Base-by-base conservation (phyloP, 2,888 invertebrate species). In the Nomada ferruginata region DNA sequence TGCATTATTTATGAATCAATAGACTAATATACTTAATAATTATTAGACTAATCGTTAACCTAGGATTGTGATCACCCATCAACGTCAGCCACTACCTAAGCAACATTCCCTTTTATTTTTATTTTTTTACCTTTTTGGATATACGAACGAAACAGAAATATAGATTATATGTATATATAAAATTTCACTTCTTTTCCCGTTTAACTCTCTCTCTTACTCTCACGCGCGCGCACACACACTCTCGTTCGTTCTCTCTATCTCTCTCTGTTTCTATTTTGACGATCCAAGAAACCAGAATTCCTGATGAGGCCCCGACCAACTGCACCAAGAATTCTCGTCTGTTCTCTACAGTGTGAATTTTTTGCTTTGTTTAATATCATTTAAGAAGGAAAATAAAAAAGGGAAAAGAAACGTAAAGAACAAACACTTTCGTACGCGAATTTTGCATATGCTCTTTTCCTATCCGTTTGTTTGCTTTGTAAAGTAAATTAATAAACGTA, bases 1-100 rank as follows among this genome's bases (percentile, higher is more conserved):
- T 93, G 93, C 93, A 93, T 93, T 93, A 93, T 93, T 57, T 92
- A 93, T 92, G 92, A 93, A 93, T 93, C 92, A 93, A 93, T 93
- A 92, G 91, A 93, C 93, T 93, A 93, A 93, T 92, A 91, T 93
- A 92, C 92, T 93, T 92, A 93, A 93, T 92, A 91, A 92, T 93
- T 92, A 93, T 93, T 93, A 93, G 93, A 93, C 93, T 93, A 93
- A 93, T 92, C 87, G 91, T 93, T 91, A 93, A 93, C 92, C 93
- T 93, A 93, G 90, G 92, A 93, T 93, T 92, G 93, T 93, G 92
- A 93, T 93, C 93, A 93, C 92, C 92, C 92, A 93, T 92, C 92
- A 93, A 92, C 91, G 92, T 93, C 93, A 93, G 92, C 93, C 93
- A 91, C 92, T 89, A 90, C 89, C 91, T 91, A 91, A 91, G 89